A percentile compares a stretch with the other conserved stretches of the same genome.
Evolutionary conservation across 1,140 invertebrate species (phyloP).

Genomic region (Trachymyrmex septentrionalis): DNA sequence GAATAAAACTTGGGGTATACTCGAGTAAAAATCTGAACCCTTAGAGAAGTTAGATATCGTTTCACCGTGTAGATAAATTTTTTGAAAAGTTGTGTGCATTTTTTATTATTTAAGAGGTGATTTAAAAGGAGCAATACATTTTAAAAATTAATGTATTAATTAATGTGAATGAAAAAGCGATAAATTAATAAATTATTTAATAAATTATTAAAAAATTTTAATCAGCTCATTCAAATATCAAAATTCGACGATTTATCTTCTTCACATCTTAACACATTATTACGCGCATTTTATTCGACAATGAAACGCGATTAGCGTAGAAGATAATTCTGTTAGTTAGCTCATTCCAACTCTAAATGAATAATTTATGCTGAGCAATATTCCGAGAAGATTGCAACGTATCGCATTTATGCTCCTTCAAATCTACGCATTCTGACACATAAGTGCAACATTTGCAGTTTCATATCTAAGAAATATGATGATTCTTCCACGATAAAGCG

Average conservation of each 20-base stretch:
- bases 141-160: neutral
- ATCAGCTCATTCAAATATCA: neutral
- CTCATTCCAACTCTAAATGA: neutral
- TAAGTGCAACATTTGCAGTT: slow-evolving; percentile 36
- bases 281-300: neutral
- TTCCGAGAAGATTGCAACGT: slow-evolving; percentile 6
- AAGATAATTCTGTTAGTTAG: slow-evolving; percentile 10
- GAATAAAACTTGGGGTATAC: no score
- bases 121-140: neutral
- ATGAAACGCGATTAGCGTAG: neutral
- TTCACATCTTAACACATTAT: neutral
- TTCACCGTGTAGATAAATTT: neutral
- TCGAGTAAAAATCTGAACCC: neutral
- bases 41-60: neutral
- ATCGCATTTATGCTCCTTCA: slow-evolving; percentile 7
- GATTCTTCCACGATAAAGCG: slow-evolving; percentile 31
- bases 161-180: neutral
- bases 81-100: neutral
- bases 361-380: slow-evolving; percentile 23
- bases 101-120: neutral
- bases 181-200: neutral
- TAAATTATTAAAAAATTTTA: neutral
- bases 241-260: neutral
- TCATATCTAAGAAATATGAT: slow-evolving; percentile 32
- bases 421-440: neutral